phyloP scores from a whole-genome alignment of 2,113 vertebrate genomes.

The Pao palembangensis region DNA sequence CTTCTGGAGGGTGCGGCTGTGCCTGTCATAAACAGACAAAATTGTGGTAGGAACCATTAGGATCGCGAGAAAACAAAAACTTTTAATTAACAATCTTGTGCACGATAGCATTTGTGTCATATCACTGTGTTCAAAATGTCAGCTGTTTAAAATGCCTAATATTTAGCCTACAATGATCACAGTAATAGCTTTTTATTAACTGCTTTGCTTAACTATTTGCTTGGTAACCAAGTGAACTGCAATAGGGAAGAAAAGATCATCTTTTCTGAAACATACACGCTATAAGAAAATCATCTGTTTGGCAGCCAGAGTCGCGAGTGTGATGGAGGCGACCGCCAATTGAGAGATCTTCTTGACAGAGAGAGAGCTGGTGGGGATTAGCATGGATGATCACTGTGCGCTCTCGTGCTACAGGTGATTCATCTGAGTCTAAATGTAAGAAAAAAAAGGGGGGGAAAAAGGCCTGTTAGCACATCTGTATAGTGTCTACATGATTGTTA shows the following conservation, averaged over 20 bases:
- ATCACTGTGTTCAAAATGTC: too few relatives aligned
- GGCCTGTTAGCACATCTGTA: slow-evolving; percentile 28
- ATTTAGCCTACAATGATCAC: too few relatives aligned
- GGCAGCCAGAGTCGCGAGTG: slow-evolving; percentile 95
- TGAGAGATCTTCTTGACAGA: slow-evolving; percentile 77
- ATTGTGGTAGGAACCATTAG: slow-evolving; percentile 6
- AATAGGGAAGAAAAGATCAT: slow-evolving; percentile 19
- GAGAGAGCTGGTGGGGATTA: slow-evolving; percentile 83
- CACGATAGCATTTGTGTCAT: too few relatives aligned
- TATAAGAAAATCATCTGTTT: slow-evolving; percentile 96
- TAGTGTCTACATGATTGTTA: slow-evolving; percentile 11
- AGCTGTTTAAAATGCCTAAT: too few relatives aligned
- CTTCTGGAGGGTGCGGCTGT: slow-evolving; percentile 89
- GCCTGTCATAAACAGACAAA: slow-evolving; percentile 35
- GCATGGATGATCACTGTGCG: slow-evolving; percentile 91
- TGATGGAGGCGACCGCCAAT: slow-evolving; percentile 82
- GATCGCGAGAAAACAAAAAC: background rate
- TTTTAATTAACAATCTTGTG: too few relatives aligned
- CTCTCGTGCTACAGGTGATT: slow-evolving; percentile 95
- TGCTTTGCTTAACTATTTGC: too few relatives aligned
- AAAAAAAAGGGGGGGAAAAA: slow-evolving; percentile 38
- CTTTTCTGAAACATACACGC: slow-evolving; percentile 66
- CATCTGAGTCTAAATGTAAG: slow-evolving; percentile 87
- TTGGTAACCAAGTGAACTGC: slow-evolving; percentile 9
- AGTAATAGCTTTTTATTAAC: too few relatives aligned